Conservation (phyloP, 2,888 invertebrate species). For the Willowsia nigromaculata region DNA sequence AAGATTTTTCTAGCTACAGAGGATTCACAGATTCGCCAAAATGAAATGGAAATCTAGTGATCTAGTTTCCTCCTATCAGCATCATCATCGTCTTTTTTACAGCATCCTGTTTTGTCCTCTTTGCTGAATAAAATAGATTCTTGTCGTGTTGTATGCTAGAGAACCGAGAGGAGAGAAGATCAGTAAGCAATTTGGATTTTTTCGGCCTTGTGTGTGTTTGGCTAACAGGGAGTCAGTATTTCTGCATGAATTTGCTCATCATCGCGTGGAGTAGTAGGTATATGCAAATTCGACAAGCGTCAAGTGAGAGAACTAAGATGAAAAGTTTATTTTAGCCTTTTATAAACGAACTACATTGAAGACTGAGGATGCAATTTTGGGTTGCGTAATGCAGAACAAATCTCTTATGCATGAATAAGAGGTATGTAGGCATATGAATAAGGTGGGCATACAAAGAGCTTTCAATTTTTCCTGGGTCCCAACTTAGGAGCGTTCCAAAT, state of each 20-base stretch:
- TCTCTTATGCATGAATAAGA: not conserved
- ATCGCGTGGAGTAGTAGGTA: not conserved
- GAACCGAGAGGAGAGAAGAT: not conserved
- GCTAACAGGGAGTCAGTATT: not conserved
- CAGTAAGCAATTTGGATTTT: not conserved
- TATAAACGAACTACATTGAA: not conserved
- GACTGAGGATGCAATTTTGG: not conserved
- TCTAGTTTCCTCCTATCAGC: not conserved
- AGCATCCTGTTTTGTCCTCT: not conserved
- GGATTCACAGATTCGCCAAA: not conserved
- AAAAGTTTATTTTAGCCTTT: not conserved
- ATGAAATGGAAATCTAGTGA: not conserved
- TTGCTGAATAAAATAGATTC: not conserved
- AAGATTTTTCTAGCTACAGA: not conserved
- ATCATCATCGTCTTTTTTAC: not conserved
- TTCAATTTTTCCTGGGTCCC: not conserved
- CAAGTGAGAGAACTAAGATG: not conserved
- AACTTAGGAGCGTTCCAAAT: not conserved
- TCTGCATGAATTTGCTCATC: not conserved
- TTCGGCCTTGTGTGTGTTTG: not conserved
- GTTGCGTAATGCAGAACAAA: not conserved
- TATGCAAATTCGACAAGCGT: not conserved
- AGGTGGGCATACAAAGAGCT: not conserved
- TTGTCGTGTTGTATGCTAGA: not conserved
- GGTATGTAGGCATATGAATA: not conserved